Evolutionary conservation across 2,113 vertebrate species (phyloP).

Genomic region (Tragelaphus imberbis): DNA sequence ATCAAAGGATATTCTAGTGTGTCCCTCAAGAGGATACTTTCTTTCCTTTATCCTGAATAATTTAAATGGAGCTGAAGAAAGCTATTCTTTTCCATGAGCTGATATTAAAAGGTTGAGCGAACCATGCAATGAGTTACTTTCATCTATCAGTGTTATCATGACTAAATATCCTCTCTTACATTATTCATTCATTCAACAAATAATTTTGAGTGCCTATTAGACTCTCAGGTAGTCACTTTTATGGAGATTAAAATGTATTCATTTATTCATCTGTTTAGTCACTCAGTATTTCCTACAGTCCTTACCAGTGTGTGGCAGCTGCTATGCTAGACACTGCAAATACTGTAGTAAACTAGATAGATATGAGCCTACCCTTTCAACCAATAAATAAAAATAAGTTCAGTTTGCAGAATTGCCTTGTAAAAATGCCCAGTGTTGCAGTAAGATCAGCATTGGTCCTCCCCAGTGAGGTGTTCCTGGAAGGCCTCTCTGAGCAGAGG

Average conservation of each 20-base stretch:
- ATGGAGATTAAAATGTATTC: background rate
- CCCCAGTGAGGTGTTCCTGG: background rate
- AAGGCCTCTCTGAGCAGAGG: background rate
- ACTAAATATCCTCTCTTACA: conserved; percentile 51
- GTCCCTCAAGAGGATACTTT: conserved; percentile 24
- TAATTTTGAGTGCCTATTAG: background rate
- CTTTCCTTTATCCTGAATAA: conserved; percentile 63
- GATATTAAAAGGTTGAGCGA: background rate
- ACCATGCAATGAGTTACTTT: background rate
- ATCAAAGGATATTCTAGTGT: background rate
- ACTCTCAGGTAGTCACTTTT: background rate
- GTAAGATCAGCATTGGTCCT: background rate
- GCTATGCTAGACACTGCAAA: background rate
- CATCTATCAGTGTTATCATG: conserved; percentile 49
- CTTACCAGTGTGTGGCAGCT: background rate
- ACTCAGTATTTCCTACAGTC: background rate
- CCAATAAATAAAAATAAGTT: background rate
- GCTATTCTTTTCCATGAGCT: conserved; percentile 44
- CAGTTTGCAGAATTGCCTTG: background rate
- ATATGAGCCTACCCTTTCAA: background rate
- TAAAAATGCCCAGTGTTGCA: background rate
- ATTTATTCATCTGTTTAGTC: background rate
- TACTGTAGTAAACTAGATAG: background rate
- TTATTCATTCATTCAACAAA: conserved; percentile 57
- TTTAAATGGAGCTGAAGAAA: conserved; percentile 47